Evolutionary conservation across 2,797 vertebrate genomes (phyloP).

Genomic region (Arrhamphus sclerolepis): DNA sequence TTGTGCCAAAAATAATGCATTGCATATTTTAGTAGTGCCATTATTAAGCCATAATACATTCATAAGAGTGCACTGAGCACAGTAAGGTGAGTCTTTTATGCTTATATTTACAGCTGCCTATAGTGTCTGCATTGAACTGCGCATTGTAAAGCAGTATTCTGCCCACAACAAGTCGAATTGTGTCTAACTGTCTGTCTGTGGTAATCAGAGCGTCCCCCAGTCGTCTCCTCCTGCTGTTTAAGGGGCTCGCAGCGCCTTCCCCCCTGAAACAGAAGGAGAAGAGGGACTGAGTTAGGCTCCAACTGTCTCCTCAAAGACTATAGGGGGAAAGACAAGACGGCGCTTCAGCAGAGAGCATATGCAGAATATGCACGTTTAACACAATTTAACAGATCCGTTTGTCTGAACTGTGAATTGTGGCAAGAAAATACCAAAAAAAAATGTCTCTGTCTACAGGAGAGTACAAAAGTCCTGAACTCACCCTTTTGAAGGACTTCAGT

Average conservation of each 20-base stretch:
- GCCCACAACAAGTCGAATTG: constrained; percentile 21
- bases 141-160: too few species aligned
- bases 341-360: constrained; percentile 26
- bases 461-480: constrained; percentile 66
- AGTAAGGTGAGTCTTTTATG: constrained; percentile 62
- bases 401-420: constrained; percentile 66
- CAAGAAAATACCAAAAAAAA: too few species aligned
- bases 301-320: constrained; percentile 64
- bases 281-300: constrained; percentile 87
- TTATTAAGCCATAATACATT: too few species aligned
- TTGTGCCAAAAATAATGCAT: constrained; percentile 8
- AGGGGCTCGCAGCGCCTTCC: constrained; percentile 90
- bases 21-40: constrained; percentile 2
- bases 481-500: constrained; percentile 71
- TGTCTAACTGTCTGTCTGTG: constrained; percentile 35
- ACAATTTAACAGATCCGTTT: constrained; percentile 17
- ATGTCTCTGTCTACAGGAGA: background rate
- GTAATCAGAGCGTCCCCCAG: constrained; percentile 68
- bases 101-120: constrained; percentile 68
- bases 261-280: constrained; percentile 99
- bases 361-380: background rate
- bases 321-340: constrained; percentile 46
- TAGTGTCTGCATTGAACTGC: constrained; percentile 42
- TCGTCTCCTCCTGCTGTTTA: constrained; percentile 91
- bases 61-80: constrained; percentile 53